phyloP scores from a whole-genome alignment of 2,888 invertebrate species.

The Drosophila mercatorum region DNA sequence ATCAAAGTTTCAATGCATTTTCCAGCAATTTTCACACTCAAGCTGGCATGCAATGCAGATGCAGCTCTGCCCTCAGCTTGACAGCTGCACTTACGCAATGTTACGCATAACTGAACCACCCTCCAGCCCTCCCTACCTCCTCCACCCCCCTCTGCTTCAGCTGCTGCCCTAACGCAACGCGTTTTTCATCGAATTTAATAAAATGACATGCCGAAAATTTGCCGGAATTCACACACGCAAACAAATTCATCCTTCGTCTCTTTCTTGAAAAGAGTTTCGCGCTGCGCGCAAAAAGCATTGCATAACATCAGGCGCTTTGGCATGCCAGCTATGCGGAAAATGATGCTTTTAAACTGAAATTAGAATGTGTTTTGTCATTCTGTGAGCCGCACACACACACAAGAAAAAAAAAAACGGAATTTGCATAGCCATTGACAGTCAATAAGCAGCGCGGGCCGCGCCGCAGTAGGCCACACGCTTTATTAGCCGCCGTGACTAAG shows the following conservation, averaged over 20 bases:
- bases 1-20: slow-evolving; percentile 62
- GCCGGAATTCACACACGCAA: slow-evolving; percentile 9
- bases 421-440: slow-evolving; percentile 52
- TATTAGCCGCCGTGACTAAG: slow-evolving; percentile 64
- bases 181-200: slow-evolving; percentile 53
- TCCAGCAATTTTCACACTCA: slow-evolving; percentile 74
- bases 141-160: not conserved
- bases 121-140: too few species aligned
- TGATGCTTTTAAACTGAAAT: slow-evolving; percentile 71
- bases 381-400: not conserved
- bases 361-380: slow-evolving; percentile 61
- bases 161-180: slow-evolving; percentile 12
- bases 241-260: not conserved
- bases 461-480: slow-evolving; percentile 34
- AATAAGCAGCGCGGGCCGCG: slow-evolving; percentile 25
- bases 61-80: slow-evolving; percentile 29
- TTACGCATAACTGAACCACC: slow-evolving; percentile 63
- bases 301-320: slow-evolving; percentile 12
- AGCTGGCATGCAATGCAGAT: slow-evolving; percentile 68
- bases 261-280: slow-evolving; percentile 15
- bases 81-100: slow-evolving; percentile 79
- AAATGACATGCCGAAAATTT: slow-evolving; percentile 52
- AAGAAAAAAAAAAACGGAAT: slow-evolving; percentile 21
- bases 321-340: slow-evolving; percentile 75
- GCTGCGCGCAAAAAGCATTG: not conserved